A percentile compares a stretch with the other conserved stretches of the same genome.
Conservation (phyloP, 35 echinoderm and acorn worm genomes). For the Diadema setosum region DNA sequence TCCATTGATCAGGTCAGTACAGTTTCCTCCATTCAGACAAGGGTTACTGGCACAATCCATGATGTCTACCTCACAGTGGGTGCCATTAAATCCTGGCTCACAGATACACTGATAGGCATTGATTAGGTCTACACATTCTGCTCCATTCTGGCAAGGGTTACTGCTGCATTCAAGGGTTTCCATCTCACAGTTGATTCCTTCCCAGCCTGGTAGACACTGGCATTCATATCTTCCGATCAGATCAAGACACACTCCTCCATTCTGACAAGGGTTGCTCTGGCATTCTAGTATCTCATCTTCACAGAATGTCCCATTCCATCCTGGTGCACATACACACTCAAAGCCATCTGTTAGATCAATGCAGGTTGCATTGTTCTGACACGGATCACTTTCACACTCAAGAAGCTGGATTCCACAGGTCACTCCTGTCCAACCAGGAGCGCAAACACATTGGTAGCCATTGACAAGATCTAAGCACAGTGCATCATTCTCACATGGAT, state of each 20-base stretch:
- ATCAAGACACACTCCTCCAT: constrained; percentile 31
- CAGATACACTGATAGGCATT: constrained; percentile 32
- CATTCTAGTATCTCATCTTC: constrained; percentile 74
- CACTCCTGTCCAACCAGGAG: constrained; percentile 36
- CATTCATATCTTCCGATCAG: constrained; percentile 13
- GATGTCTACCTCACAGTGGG: constrained; percentile 29
- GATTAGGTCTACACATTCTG: constrained; percentile 5
- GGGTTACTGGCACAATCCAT: constrained; percentile 30
- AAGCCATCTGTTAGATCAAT: constrained; percentile 1
- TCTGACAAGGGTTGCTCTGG: constrained; percentile 43
- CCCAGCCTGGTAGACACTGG: constrained; percentile 34
- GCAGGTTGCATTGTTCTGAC: constrained; percentile 23
- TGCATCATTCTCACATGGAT: constrained; percentile 64
- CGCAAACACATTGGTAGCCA: constrained; percentile 65
- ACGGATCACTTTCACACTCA: constrained; percentile 20
- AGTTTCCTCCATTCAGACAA: constrained; percentile 39
- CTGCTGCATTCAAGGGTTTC: constrained; percentile 45
- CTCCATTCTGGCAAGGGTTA: constrained; percentile 42
- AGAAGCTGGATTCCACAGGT: constrained; percentile 10
- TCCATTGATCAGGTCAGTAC: neutral
- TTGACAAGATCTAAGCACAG: constrained; percentile 44
- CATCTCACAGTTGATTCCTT: constrained; percentile 53
- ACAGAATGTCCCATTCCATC: constrained; percentile 34
- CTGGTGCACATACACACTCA: constrained; percentile 11
- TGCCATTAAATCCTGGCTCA: neutral